Conservation (phyloP, 2,113 vertebrate species). For the Indicator maculatus region DNA sequence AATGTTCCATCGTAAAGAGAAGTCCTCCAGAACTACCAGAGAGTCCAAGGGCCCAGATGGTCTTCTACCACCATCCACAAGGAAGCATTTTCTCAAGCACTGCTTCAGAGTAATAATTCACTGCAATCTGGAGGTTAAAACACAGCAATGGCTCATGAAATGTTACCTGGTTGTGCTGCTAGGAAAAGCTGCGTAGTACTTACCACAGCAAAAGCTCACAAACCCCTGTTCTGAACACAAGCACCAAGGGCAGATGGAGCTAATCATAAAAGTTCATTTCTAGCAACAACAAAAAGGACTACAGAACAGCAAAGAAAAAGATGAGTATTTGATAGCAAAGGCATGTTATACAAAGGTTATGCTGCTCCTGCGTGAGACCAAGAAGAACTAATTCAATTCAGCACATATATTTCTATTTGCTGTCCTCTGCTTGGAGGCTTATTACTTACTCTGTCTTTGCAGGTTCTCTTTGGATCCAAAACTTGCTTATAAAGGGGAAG, state of each 20-base stretch:
- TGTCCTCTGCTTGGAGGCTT: neutral
- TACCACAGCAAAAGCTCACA: neutral
- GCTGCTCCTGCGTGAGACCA: neutral
- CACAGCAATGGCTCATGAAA: neutral
- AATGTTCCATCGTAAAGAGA: no score
- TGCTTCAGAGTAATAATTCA: neutral
- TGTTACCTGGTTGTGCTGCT: neutral
- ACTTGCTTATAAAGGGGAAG: neutral
- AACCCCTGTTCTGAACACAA: constrained; percentile 23
- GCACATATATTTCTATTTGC: neutral
- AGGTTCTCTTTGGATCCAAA: neutral
- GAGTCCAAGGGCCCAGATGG: no score
- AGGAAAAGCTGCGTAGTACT: constrained; percentile 30
- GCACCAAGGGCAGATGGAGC: constrained; percentile 27
- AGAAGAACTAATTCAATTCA: neutral
- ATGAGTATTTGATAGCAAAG: neutral
- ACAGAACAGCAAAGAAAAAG: constrained; percentile 29
- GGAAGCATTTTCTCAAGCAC: neutral
- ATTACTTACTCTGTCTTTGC: neutral
- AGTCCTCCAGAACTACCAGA: no score
- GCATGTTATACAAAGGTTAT: neutral
- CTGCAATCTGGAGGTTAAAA: neutral
- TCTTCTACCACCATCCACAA: neutral
- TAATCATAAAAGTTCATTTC: constrained; percentile 23
- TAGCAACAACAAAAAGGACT: constrained; percentile 3